Conservation (phyloP, 2,113 vertebrate species). For the Gymnobelideus leadbeateri region DNA sequence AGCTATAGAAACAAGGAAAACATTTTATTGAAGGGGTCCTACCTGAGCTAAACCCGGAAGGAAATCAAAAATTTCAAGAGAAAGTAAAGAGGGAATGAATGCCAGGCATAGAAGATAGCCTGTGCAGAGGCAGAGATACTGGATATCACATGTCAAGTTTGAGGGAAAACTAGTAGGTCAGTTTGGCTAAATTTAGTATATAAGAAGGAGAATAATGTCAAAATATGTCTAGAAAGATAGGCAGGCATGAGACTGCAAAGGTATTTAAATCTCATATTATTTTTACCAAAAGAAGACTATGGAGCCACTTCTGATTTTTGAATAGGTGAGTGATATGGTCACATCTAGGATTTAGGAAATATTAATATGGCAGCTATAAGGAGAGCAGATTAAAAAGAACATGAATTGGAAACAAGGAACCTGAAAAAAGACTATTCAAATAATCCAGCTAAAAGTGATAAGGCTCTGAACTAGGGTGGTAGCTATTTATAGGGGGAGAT, state of each 20-base stretch:
- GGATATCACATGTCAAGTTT: background rate
- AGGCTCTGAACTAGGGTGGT: background rate
- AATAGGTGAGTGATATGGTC: background rate
- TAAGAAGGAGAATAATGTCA: background rate
- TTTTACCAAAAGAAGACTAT: background rate
- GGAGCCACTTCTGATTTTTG: background rate
- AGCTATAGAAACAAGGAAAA: background rate
- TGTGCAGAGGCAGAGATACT: background rate
- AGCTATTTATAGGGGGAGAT: background rate
- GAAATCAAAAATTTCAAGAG: background rate
- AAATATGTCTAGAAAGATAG: background rate
- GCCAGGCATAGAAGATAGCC: background rate
- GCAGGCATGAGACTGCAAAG: background rate
- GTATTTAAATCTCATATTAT: background rate
- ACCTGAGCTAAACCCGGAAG: background rate
- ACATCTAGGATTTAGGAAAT: background rate
- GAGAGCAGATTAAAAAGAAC: background rate
- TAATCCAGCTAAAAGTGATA: background rate
- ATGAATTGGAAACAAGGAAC: background rate
- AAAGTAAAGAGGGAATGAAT: background rate
- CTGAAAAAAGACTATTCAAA: background rate
- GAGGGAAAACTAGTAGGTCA: background rate
- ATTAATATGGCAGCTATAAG: background rate
- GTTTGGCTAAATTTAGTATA: background rate
- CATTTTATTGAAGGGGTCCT: background rate